A percentile compares a stretch with the other conserved stretches of the same genome.
Evolutionary conservation across 2,797 vertebrate genomes (phyloP).

Genomic region (Tokudaia muenninki): DNA sequence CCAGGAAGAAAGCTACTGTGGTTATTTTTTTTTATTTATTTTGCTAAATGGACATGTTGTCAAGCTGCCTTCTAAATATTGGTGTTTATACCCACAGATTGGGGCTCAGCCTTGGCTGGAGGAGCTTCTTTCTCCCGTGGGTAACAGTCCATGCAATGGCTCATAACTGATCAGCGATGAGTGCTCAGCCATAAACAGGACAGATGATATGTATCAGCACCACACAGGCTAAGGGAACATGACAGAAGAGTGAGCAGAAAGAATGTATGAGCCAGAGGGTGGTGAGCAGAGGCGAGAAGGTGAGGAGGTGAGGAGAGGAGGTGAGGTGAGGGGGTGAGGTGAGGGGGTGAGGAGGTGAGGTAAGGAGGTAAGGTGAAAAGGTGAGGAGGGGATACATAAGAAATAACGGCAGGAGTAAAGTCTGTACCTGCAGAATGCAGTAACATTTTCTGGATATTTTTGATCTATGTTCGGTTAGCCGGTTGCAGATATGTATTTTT

Average conservation of each 20-base stretch:
- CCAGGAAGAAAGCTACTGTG: background rate
- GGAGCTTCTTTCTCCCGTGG: background rate
- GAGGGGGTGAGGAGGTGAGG: background rate
- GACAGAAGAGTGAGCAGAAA: background rate
- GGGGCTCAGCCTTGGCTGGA: background rate
- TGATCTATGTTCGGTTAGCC: background rate
- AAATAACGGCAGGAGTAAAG: background rate
- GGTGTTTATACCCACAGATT: background rate
- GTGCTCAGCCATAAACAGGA: background rate
- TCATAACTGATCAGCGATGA: background rate
- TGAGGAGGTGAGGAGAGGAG: background rate
- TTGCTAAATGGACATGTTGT: background rate
- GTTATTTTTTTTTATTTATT: background rate
- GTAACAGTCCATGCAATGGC: background rate
- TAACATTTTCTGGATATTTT: background rate
- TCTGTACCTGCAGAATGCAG: background rate
- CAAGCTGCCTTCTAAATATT: background rate
- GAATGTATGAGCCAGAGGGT: background rate
- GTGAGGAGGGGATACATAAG: background rate
- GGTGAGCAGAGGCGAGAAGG: background rate
- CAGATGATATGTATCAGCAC: background rate
- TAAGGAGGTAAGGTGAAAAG: background rate
- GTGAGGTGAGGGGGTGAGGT: background rate
- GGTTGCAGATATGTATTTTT: background rate
- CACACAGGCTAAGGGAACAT: background rate